A percentile compares a stretch with the other conserved stretches of the same genome.
Conservation (phyloP, 2,888 invertebrate species). For the Plebejus anna region DNA sequence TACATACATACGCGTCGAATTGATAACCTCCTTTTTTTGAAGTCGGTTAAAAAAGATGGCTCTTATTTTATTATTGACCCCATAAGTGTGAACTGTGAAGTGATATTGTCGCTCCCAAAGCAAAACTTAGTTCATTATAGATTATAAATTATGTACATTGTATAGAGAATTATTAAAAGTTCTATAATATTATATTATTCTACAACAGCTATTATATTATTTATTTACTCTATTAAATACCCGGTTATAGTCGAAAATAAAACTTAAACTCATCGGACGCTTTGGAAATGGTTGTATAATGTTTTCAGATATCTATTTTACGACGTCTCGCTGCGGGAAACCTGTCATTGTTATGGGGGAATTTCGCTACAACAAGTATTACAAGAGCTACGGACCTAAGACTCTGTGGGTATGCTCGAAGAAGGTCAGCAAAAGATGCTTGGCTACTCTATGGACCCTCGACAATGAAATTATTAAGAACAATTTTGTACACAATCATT, state of each 20-base stretch:
- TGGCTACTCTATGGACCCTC: slow-evolving; percentile 43
- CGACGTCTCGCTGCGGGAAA: slow-evolving; percentile 43
- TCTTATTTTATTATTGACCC: background rate
- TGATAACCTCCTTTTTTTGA: no score
- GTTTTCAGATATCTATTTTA: slow-evolving; percentile 34
- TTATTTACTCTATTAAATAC: no score
- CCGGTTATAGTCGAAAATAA: no score
- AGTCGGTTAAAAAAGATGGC: background rate
- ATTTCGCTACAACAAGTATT: slow-evolving; percentile 42
- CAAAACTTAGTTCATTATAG: background rate
- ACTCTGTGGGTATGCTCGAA: slow-evolving; percentile 46
- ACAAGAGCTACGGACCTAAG: slow-evolving; percentile 43
- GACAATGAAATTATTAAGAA: slow-evolving; percentile 37
- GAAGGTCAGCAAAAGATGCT: slow-evolving; percentile 39
- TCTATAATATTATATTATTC: background rate
- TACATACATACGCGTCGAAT: no score
- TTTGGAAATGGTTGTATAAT: background rate
- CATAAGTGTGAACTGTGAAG: background rate
- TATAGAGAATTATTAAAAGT: background rate
- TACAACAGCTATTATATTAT: background rate
- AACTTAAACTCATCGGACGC: no score
- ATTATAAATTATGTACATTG: background rate
- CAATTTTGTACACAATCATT: slow-evolving; percentile 44
- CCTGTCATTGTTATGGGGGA: slow-evolving; percentile 39
- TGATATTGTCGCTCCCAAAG: background rate